Base-by-base conservation (phyloP, 1,140 invertebrate species). In the Drosophila biarmipes region DNA sequence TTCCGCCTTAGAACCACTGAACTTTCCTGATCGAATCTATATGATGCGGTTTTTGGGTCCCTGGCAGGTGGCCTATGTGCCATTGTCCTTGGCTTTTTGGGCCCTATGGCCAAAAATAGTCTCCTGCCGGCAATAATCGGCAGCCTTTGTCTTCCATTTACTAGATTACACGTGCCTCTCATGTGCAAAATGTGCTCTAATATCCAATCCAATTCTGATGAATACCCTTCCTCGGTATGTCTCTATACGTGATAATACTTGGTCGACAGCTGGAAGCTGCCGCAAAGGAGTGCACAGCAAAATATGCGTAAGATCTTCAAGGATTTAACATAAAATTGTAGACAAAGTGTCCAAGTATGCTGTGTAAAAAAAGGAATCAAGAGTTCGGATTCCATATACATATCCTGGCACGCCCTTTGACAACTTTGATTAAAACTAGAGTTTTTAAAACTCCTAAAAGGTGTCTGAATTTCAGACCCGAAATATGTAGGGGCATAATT, bases 121-220 rank as follows among this genome's bases (percentile, higher is more conserved):
- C 7, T 37, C 29, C 27, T 38, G 21, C 43, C 7, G 31, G 56
- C 57, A 51, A 63, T 63, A 67, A 51, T 63, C 63, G 31, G 35
- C 34, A 42, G 61, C 61, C 43, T 67, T 64, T 51, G 59, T 67
- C 52, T 64, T 42, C 54, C 57, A 21, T 43, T 63, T 38, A 57
- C 17, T n/a, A 6, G 45, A 64, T 52, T 64, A 64, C 63, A 29
- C 10, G 12, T 29, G 45, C 8, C 43, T 66, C 35, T 35, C 59
- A 64, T 43, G 64, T 51, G 63, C 59, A 64, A 37, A 42, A 46
- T 11, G 12, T 31, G 8, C 57, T 29, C 63, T 1, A 35, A 19
- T 29, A 37, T 24, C 4, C n/a, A 46, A 37, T 24, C 14, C 49
- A 43, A 19, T 31, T 38, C 40, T 51, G 46, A 51, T 52, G 24